Percentiles rank a stretch among this genome's conserved stretches.
Conservation (phyloP, 2,113 vertebrate genomes). For the Rhodinocichla rosea region DNA sequence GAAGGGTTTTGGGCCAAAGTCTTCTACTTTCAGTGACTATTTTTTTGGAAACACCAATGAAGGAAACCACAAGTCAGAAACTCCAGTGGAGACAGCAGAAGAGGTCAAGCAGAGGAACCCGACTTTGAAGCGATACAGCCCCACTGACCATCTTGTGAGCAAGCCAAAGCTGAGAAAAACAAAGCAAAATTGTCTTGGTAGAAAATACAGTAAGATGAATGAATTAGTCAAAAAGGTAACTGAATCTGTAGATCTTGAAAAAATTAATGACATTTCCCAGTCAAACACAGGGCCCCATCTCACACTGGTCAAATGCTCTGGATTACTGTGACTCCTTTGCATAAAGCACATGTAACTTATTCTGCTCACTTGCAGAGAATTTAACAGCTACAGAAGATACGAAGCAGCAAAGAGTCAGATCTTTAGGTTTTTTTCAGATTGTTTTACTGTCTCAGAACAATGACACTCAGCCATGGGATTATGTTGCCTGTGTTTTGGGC, state of each 20-base stretch:
- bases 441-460: not conserved
- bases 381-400: not conserved
- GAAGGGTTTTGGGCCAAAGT: constrained; percentile 33
- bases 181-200: constrained; percentile 67
- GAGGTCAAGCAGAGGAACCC: not conserved
- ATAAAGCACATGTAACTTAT: not conserved
- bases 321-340: not conserved
- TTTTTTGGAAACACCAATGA: constrained; percentile 1
- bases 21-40: constrained; percentile 15
- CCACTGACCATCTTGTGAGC: not conserved
- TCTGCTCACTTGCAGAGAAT: not conserved
- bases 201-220: constrained; percentile 68
- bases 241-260: not conserved
- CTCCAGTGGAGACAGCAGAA: not conserved
- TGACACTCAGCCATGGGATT: not conserved
- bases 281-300: not conserved
- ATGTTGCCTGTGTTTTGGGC: not conserved
- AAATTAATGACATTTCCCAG: not conserved
- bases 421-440: not conserved
- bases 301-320: not conserved
- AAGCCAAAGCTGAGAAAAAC: not conserved
- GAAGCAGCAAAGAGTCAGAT: not conserved
- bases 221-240: constrained; percentile 79
- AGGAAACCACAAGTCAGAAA: not conserved
- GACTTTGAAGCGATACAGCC: not conserved